phyloP scores from a whole-genome alignment of 2,113 vertebrate species.

The Heliornis fulica region DNA sequence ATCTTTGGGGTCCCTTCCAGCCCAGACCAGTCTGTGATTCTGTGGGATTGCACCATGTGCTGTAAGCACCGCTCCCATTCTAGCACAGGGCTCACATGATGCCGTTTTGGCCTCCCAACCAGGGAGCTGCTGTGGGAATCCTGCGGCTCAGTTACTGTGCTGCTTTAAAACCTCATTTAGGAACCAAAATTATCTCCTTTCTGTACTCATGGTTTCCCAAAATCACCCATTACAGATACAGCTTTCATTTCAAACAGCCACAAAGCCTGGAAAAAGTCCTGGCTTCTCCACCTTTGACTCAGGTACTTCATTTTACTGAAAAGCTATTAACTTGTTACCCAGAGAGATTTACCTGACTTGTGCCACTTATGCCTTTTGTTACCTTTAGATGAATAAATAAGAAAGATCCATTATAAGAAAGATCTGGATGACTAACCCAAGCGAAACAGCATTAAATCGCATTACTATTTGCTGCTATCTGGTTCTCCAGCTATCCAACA shows the following conservation, averaged over 20 bases:
- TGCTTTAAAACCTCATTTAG: constrained; percentile 55
- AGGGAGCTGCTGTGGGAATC: constrained; percentile 9
- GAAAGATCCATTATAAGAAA: not conserved
- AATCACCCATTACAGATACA: constrained; percentile 5
- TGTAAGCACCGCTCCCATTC: not conserved
- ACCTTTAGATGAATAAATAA: not conserved
- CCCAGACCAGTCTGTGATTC: no score
- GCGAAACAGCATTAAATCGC: rapidly evolving
- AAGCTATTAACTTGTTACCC: not conserved
- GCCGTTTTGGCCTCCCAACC: not conserved
- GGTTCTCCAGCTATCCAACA: not conserved
- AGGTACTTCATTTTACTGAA: not conserved
- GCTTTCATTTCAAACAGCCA: not conserved
- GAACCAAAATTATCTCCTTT: constrained; percentile 70
- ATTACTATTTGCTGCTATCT: not conserved
- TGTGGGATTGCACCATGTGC: not conserved
- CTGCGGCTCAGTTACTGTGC: not conserved
- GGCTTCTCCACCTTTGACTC: not conserved
- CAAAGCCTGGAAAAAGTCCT: constrained; percentile 15
- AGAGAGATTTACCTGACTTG: not conserved
- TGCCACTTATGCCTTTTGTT: not conserved
- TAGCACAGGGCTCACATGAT: not conserved
- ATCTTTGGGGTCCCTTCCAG: no score
- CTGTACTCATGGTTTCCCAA: constrained; percentile 62
- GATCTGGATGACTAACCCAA: not conserved